A percentile compares a stretch with the other conserved stretches of the same genome.
Conservation (phyloP, 2,888 invertebrate genomes). For the Mythimna vitellina region DNA sequence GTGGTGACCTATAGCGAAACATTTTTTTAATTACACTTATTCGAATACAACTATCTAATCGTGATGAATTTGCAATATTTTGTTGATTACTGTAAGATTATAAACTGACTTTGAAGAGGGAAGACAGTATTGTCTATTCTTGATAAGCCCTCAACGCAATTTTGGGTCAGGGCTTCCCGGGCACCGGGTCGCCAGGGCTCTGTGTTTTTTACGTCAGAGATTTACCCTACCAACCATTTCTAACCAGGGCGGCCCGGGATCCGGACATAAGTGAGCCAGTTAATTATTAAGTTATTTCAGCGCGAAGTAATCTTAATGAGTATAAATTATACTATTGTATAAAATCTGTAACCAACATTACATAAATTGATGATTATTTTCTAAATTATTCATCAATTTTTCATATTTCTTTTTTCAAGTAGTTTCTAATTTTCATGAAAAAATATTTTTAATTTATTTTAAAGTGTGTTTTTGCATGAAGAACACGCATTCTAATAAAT, state of each 20-base stretch:
- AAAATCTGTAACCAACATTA: background rate
- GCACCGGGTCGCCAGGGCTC: slow-evolving; percentile 11
- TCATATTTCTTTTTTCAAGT: background rate
- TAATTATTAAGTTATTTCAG: background rate
- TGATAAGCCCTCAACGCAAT: background rate
- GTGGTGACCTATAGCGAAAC: background rate
- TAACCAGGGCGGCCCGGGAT: background rate
- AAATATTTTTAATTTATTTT: background rate
- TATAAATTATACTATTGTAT: background rate
- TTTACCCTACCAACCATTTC: background rate
- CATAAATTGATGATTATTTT: background rate
- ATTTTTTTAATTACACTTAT: background rate
- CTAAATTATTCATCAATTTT: background rate
- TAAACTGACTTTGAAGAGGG: too few species aligned
- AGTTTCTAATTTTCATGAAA: background rate
- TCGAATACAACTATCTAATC: background rate
- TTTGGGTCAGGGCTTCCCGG: slow-evolving; percentile 4
- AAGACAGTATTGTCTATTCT: slow-evolving; percentile 4
- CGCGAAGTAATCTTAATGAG: background rate
- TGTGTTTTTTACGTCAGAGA: slow-evolving; percentile 6
- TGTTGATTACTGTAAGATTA: background rate
- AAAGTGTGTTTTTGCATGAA: background rate
- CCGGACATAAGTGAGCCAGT: background rate
- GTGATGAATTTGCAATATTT: slow-evolving; percentile 5
- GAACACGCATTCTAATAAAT: slow-evolving; percentile 6